A percentile compares a stretch with the other conserved stretches of the same genome.
These are phyloP conservation scores for Magallana angulata DNA, from an alignment of 1,140 invertebrate genomes.

Conservation along the genomic window DNA sequence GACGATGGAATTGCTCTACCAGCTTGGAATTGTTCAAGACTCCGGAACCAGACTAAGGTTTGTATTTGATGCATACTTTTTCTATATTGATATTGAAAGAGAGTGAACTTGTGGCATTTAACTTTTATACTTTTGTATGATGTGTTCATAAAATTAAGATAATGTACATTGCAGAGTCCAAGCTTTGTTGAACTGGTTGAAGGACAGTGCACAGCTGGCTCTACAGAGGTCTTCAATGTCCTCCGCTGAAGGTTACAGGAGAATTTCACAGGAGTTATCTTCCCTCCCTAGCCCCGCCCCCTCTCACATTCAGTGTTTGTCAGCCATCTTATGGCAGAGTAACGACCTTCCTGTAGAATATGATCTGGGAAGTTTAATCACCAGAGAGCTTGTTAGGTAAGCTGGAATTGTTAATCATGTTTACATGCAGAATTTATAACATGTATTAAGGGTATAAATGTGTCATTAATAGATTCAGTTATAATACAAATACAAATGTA, in stretches of 20 bases:
- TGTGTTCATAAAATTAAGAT: background rate
- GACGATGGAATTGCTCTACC: slow-evolving; percentile 89
- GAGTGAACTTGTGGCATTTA: background rate
- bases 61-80: background rate
- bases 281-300: slow-evolving; percentile 71
- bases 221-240: slow-evolving; percentile 66
- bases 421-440: background rate
- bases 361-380: slow-evolving; percentile 68
- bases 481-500: background rate
- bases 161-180: slow-evolving; percentile 78
- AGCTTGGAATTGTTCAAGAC: slow-evolving; percentile 84
- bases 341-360: slow-evolving; percentile 83
- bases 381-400: slow-evolving; percentile 75
- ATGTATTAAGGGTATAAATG: no score
- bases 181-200: slow-evolving; percentile 84
- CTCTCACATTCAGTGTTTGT: slow-evolving; percentile 85
- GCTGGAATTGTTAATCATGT: background rate
- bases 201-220: slow-evolving; percentile 80
- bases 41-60: slow-evolving; percentile 73
- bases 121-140: background rate
- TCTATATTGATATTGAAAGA: background rate
- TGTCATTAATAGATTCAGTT: no score
- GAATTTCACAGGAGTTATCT: slow-evolving; percentile 70
- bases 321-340: slow-evolving; percentile 90
- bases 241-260: slow-evolving; percentile 62